These are phyloP conservation scores for Alectura lathami DNA, from an alignment of 2,113 vertebrate species.

Conservation along the genomic window DNA sequence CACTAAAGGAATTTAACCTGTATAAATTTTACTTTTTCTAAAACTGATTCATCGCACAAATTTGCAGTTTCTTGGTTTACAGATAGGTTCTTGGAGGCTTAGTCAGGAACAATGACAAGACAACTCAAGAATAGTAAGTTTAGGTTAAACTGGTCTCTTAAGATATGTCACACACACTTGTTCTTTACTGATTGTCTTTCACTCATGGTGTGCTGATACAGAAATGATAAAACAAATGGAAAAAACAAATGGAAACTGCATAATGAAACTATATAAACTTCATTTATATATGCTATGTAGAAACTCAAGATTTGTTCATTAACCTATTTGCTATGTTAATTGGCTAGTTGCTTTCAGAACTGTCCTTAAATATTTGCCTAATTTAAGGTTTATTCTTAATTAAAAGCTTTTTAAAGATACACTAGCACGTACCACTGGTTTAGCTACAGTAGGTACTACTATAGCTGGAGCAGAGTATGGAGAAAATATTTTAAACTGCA, in stretches of 20 bases:
- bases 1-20: not conserved
- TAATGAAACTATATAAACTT: fast-evolving
- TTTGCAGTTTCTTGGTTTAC: not conserved
- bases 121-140: too few relatives aligned
- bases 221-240: not conserved
- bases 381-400: not conserved
- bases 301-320: not conserved
- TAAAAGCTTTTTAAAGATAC: not conserved
- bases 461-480: fast-evolving
- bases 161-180: not conserved
- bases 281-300: not conserved
- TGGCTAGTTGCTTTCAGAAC: not conserved
- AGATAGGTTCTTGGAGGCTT: not conserved
- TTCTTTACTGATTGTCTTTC: not conserved
- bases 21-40: not conserved
- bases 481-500: not conserved
- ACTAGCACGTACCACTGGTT: not conserved
- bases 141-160: not conserved
- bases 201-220: not conserved
- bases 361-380: not conserved
- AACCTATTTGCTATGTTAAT: not conserved
- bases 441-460: not conserved
- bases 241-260: not conserved
- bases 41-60: not conserved
- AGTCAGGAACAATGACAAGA: not conserved